Base-by-base conservation (phyloP, 2,888 invertebrate genomes). In the Dasypogon diadema region DNA sequence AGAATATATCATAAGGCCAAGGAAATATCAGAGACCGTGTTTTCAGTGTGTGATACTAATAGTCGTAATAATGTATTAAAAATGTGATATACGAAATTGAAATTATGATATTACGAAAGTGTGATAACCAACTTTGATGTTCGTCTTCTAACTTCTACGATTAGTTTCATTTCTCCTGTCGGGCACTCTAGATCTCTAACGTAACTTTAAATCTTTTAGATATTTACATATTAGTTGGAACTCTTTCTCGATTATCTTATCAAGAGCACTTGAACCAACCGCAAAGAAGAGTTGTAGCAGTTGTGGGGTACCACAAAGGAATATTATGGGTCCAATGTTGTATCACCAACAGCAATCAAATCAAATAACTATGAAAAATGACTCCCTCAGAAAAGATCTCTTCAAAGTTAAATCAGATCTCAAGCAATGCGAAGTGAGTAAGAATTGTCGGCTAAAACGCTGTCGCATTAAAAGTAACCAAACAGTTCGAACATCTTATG, bases 251-350 rank as follows among this genome's bases (percentile, higher is more conserved):
- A 56, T 73, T 46, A 34, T 14, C 54, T 72, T 37, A n/a, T n/a
- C n/a, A n/a, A n/a, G n/a, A n/a, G n/a, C n/a, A n/a, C 16, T 14
- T 72, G 3, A 55, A 60, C 18, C 34, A 54, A 26, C 14, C 37
- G 22, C 51, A 73, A 56, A 30, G 16, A 30, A 58, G 54, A 72
- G 30, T 54, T 46, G 12, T 30, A n/a, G 42, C 8, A 26, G 12
- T 48, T 6, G 37, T 74, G 56, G 46, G 58, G 4, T 34, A 34
- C 21, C 65, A 51, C 42, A 30, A 24, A 26, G 24, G 30, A 75
- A 70, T 80, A 80, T 77, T 79, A 81, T 81, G 80, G 81, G 80
- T 80, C 81, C 80, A 80, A 80, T 80, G 79, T 79, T 81, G 78
- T 77, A 74, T 68, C 22, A 76, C 75, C 79, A 77, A 73, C 73